Evolutionary conservation across 2,888 invertebrate genomes (phyloP).

Genomic region (Acanthacorydalis orientalis): DNA sequence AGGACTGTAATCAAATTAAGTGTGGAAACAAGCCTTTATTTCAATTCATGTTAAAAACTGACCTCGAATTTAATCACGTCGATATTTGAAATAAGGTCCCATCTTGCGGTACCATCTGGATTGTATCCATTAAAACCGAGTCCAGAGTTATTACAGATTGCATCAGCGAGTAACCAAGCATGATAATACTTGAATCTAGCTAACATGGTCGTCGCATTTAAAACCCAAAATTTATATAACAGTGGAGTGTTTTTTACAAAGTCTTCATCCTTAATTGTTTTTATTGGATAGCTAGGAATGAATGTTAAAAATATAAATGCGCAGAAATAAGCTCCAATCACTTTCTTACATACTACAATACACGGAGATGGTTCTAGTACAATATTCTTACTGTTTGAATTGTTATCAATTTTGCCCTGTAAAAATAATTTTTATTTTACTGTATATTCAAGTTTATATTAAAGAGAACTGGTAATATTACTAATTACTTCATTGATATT

Average conservation of each 20-base stretch:
- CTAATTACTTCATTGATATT: neutral
- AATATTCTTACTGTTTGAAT: conserved; percentile 26
- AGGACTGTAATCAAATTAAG: neutral
- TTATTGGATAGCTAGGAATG: conserved; percentile 53
- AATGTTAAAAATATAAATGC: conserved; percentile 55
- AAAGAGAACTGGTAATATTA: neutral
- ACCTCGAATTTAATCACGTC: conserved; percentile 81
- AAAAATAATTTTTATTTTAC: conserved; percentile 7
- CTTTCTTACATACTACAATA: conserved; percentile 53
- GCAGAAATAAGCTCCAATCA: conserved; percentile 49
- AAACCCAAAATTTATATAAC: conserved; percentile 53
- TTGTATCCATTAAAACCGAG: conserved; percentile 75
- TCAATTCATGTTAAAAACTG: conserved; percentile 16
- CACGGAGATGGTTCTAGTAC: conserved; percentile 54
- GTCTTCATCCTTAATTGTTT: conserved; percentile 47
- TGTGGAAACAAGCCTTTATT: too few species aligned
- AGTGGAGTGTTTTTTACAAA: conserved; percentile 42
- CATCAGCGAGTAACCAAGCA: conserved; percentile 92
- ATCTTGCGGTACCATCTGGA: conserved; percentile 54
- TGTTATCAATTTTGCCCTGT: conserved; percentile 31
- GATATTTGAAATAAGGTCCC: conserved; percentile 90
- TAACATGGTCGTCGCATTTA: conserved; percentile 56
- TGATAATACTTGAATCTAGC: conserved; percentile 89
- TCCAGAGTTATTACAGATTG: conserved; percentile 88
- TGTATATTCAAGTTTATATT: neutral